phyloP scores from a whole-genome alignment of 2,797 vertebrate species.

The Limnodromus scolopaceus region DNA sequence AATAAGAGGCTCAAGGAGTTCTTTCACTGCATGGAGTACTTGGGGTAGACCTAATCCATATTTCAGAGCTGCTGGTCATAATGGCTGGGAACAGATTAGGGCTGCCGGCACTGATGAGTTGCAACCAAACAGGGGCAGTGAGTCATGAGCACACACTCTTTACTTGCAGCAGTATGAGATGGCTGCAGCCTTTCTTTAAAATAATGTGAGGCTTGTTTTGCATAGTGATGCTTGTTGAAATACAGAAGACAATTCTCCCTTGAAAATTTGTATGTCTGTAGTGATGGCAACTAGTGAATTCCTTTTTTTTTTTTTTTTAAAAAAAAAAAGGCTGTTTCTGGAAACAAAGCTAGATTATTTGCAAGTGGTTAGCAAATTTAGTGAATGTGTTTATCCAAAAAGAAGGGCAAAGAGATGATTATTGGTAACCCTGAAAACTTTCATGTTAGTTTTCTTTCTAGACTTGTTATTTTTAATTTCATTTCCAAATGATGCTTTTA shows the following conservation, averaged over 20 bases:
- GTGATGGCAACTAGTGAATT: background rate
- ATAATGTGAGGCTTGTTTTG: background rate
- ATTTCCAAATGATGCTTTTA: background rate
- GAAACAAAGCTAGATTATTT: background rate
- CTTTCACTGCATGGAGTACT: background rate
- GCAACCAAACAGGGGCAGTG: constrained; percentile 22
- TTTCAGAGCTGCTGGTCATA: constrained; percentile 57
- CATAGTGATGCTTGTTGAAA: background rate
- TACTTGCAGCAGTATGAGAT: background rate
- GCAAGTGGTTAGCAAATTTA: background rate
- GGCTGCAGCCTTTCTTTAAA: constrained; percentile 25
- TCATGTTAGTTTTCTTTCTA: background rate
- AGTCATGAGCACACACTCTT: constrained; percentile 17
- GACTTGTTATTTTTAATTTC: background rate
- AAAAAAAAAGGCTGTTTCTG: background rate
- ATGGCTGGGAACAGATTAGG: constrained; percentile 53
- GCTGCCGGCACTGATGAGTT: constrained; percentile 48
- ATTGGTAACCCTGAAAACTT: background rate
- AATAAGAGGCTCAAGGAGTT: constrained; percentile 50
- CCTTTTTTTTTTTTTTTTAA: rapidly evolving
- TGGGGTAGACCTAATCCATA: constrained; percentile 50
- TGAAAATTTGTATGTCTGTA: background rate
- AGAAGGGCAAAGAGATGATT: background rate
- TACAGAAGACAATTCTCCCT: background rate
- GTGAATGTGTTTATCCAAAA: background rate